Conservation (phyloP, 2,113 vertebrate genomes). For the Pavo muticus region DNA sequence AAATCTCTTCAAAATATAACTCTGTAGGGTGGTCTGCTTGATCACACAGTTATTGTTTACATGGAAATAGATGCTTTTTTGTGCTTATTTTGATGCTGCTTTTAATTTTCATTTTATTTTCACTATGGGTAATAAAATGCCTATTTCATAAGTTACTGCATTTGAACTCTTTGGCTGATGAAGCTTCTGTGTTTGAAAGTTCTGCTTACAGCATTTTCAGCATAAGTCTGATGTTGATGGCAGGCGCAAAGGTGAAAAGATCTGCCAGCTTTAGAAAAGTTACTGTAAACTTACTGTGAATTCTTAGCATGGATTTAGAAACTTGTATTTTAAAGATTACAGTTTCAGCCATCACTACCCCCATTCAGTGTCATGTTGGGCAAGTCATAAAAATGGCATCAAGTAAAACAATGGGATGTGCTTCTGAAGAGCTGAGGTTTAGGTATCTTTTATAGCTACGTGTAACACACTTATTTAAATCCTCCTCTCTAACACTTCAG, state of each 20-base stretch:
- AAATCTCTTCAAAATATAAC: constrained; percentile 63
- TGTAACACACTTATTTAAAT: background rate
- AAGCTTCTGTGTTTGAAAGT: constrained; percentile 15
- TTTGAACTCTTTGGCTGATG: constrained; percentile 39
- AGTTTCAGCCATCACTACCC: background rate
- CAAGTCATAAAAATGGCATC: background rate
- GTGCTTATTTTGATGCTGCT: constrained; percentile 14
- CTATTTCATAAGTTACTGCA: constrained; percentile 56
- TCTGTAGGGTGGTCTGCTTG: constrained; percentile 50
- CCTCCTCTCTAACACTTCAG: background rate
- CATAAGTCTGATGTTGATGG: background rate
- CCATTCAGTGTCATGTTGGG: background rate
- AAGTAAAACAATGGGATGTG: constrained; percentile 35
- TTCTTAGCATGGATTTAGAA: constrained; percentile 33
- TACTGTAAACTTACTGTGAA: constrained; percentile 14
- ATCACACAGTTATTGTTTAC: constrained; percentile 38
- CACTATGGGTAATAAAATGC: constrained; percentile 21
- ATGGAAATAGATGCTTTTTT: constrained; percentile 10
- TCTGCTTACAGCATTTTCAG: background rate
- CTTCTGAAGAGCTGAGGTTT: constrained; percentile 21
- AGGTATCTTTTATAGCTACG: background rate
- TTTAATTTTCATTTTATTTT: constrained; percentile 25
- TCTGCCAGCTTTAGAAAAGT: constrained; percentile 4
- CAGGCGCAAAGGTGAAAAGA: background rate
- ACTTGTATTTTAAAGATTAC: background rate